phyloP scores from a whole-genome alignment of 2,797 vertebrate species.

The Euphonia xanthogaster region DNA sequence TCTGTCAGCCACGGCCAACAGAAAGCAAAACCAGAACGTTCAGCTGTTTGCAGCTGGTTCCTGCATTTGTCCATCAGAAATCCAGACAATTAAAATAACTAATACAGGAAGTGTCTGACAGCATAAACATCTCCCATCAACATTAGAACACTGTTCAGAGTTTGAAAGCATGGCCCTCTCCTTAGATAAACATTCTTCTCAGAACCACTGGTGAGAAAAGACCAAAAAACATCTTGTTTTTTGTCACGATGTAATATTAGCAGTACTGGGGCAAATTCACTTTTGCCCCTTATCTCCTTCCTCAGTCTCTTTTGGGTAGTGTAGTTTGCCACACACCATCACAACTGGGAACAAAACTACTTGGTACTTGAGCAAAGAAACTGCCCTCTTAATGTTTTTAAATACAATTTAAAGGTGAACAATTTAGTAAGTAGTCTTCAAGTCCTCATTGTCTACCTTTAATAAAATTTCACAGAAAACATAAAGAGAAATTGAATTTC shows the following conservation, averaged over 20 bases:
- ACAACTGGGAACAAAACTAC: not conserved
- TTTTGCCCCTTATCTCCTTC: not conserved
- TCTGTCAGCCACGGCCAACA: not conserved
- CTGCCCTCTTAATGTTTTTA: not conserved
- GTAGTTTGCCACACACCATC: not conserved
- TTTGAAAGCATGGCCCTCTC: not conserved
- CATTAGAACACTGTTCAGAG: not conserved
- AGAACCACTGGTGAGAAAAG: not conserved
- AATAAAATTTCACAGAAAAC: not conserved
- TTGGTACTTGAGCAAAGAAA: not conserved
- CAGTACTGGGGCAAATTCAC: not conserved
- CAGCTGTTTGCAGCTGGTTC: not conserved
- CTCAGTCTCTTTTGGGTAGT: not conserved
- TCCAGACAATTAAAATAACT: not conserved
- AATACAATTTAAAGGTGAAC: not conserved
- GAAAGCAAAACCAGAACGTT: not conserved
- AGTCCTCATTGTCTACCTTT: not conserved
- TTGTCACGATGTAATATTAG: not conserved
- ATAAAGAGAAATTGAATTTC: not conserved
- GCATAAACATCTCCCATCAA: not conserved
- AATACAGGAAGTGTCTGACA: not conserved
- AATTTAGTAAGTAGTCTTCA: not conserved
- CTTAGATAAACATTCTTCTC: not conserved
- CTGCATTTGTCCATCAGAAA: not conserved
- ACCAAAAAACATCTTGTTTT: not conserved